Percentiles rank a stretch among this genome's conserved stretches.
phyloP scores from a whole-genome alignment of 2,797 vertebrate genomes.

The Falco berigora region DNA sequence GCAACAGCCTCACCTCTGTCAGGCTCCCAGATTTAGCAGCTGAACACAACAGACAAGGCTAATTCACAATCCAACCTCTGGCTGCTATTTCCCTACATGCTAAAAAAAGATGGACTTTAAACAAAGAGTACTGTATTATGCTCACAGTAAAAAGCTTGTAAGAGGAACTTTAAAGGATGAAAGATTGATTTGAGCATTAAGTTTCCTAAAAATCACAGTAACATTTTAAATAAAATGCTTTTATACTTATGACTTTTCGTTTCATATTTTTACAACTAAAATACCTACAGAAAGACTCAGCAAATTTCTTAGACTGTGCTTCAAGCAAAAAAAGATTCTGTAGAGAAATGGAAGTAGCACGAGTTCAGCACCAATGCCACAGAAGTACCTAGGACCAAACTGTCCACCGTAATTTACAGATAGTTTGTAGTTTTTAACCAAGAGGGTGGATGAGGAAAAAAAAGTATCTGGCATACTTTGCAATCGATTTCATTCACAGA shows the following conservation, averaged over 20 bases:
- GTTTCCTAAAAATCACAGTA: background rate
- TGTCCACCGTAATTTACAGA: background rate
- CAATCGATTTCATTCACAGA: background rate
- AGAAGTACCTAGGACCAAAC: background rate
- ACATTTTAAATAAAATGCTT: background rate
- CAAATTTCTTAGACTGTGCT: background rate
- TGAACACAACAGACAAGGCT: background rate
- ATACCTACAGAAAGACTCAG: background rate
- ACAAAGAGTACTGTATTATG: background rate
- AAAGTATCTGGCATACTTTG: background rate
- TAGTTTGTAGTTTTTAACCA: background rate
- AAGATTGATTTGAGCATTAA: background rate
- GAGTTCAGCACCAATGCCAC: background rate
- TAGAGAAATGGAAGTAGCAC: background rate
- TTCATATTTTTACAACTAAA: background rate
- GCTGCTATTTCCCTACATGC: background rate
- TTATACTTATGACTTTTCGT: background rate
- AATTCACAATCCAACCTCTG: background rate
- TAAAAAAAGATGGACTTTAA: background rate
- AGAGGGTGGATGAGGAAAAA: background rate
- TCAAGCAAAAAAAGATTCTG: background rate
- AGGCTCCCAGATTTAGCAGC: background rate
- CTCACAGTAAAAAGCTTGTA: background rate
- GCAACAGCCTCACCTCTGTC: background rate
- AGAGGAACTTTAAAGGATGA: background rate